Percentiles rank a stretch among this genome's conserved stretches.
Evolutionary conservation across 2,888 invertebrate species (phyloP).

Genomic region (Polietes domitor): DNA sequence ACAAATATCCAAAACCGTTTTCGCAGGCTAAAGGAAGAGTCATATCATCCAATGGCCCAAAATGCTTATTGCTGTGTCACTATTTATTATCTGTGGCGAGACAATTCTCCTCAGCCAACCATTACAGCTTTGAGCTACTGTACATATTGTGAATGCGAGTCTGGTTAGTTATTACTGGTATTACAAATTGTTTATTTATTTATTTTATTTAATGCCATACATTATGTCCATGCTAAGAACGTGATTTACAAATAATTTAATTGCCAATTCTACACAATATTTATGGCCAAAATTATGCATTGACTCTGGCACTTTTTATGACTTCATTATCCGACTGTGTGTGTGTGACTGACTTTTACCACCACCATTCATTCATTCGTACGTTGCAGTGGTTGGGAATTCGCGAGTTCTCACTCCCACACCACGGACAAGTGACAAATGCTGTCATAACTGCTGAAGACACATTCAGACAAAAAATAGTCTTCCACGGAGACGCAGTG

Average conservation of each 20-base stretch:
- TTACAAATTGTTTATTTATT: conserved; percentile 41
- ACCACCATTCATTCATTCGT: background rate
- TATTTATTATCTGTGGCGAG: too few relatives aligned
- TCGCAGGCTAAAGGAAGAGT: too few relatives aligned
- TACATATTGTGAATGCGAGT: too few relatives aligned
- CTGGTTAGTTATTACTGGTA: background rate
- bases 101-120: too few relatives aligned
- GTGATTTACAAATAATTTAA: conserved; percentile 64
- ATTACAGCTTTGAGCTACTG: too few relatives aligned
- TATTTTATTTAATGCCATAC: conserved; percentile 34
- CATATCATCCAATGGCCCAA: too few relatives aligned
- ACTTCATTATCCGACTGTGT: conserved; percentile 15
- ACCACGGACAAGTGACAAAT: background rate
- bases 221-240: conserved; percentile 60
- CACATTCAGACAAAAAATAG: background rate
- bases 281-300: conserved; percentile 53
- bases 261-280: conserved; percentile 60
- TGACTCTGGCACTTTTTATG: conserved; percentile 42
- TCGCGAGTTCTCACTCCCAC: conserved; percentile 21
- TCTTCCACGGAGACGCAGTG: background rate
- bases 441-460: conserved; percentile 5
- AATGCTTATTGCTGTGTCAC: too few relatives aligned
- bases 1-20: too few relatives aligned
- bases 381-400: background rate
- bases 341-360: background rate